Conservation (phyloP, 92 coral and sea anemone genomes). For the Montipora capitata region DNA sequence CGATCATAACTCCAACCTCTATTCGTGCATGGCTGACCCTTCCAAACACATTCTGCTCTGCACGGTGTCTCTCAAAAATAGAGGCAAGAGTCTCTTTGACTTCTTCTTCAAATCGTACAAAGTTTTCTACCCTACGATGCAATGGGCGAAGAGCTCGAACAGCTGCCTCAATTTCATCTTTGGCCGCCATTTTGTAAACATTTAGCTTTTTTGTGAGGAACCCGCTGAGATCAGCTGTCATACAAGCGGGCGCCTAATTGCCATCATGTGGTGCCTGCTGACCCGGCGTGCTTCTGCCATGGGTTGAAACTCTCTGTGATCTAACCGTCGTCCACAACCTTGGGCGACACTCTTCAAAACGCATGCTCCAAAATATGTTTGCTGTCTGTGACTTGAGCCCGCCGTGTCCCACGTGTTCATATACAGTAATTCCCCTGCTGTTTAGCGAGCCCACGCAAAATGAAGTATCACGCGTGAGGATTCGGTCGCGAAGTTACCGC, state of each 20-base stretch:
- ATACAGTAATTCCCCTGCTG: no score
- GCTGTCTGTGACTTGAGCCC: no score
- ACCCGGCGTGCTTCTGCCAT: constrained; percentile 7
- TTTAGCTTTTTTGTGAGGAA: constrained; percentile 20
- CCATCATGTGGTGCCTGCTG: constrained; percentile 21
- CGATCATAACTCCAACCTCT: constrained; percentile 45
- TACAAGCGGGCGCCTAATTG: constrained; percentile 26
- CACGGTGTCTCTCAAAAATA: constrained; percentile 33
- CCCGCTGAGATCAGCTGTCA: constrained; percentile 20
- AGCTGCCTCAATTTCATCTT: constrained; percentile 37
- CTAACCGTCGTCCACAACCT: no score
- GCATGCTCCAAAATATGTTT: no score
- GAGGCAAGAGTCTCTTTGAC: constrained; percentile 38
- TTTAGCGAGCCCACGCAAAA: no score
- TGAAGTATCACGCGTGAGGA: no score
- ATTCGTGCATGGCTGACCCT: constrained; percentile 41
- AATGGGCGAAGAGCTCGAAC: constrained; percentile 36
- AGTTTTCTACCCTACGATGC: constrained; percentile 42
- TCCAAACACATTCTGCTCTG: constrained; percentile 49
- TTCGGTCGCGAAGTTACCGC: no score
- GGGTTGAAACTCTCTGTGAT: no score
- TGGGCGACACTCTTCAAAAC: no score
- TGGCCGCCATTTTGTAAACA: constrained; percentile 43
- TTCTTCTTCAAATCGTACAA: constrained; percentile 63
- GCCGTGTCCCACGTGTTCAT: no score